Evolutionary conservation across 2,888 invertebrate species (phyloP), one percentile per base, ranked within the genome.

Genomic region (Brenthis daphne): DNA sequence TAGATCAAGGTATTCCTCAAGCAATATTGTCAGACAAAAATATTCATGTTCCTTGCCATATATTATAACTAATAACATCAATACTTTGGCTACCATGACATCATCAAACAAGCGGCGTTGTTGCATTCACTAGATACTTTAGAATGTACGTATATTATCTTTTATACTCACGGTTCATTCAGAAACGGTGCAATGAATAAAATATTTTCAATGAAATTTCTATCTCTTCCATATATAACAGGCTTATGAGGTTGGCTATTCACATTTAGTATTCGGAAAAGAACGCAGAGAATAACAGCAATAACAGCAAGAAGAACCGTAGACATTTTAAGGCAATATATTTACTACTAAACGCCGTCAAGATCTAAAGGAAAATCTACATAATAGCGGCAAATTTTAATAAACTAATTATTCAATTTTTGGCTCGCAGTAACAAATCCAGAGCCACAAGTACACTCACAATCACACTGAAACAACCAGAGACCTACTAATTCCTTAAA

Each of bases 231-330:
- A 88, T 95, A 95, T 72, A 97, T 94, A 79, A 94, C 94, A 70
- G 97, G 97, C 88, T 95, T 96, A 80, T 96, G 94, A 50, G 97
- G 95, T 83, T 96, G 95, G 82, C 96, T 96, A 88, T 96, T 96
- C 73, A 97, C 96, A 88, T 97, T 97, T 77, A 97, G 89, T 85
- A 97, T 96, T 85, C 97, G 94, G 85, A 97, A 97, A 76, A 97
- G 94, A 80, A 97, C 94, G 89, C 97, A 97, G 73, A 97, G 92
- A 80, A 97, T 96, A 72, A 97, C 96, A 74, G 97, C 97, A 77
- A 97, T 92, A 70, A 96, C 95, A 73, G 97, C 96, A 79, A 97
- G 89, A 77, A 97, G 93, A 73, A 96, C 96, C 74, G 97, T 96
- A 80, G 97, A 97, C 97, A 97, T 97, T 82, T 77, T 89, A 74